Base-by-base conservation (phyloP, 2,113 vertebrate species). In the Psophia crepitans region DNA sequence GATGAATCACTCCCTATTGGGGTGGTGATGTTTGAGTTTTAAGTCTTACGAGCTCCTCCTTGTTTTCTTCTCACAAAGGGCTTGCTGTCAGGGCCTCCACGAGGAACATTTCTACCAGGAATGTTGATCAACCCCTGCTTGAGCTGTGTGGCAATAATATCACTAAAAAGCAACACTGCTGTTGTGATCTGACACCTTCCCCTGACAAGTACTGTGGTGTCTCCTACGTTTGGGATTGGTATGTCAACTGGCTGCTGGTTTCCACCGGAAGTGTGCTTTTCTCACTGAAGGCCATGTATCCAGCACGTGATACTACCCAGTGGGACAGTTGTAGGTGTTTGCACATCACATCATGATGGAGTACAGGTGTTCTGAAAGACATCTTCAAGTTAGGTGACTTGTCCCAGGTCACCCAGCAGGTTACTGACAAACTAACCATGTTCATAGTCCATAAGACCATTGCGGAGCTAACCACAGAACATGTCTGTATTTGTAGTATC, bases 221-320 rank as follows among this genome's bases (percentile, higher is more conserved):
- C 58, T 64, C 33, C 48, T 35, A 1, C 7, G 21, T 20, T 35
- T 60, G 30, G 57, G 44, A 5, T 3, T 51, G 54, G 16, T 15
- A 21, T 27, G 30, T 32, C 44, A 76, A 0, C 12, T 56, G 53
- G 20, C 30, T 73, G 32, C 32, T 73, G 44, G 3, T 30, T 54
- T 65, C 41, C 23, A 18, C 32, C 26, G 9, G 16, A 16, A 32
- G 32, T 21, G 30, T 28, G 6, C 15, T 39, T 23, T 37, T 88
- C 33, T 51, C 48, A 11, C 10, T 39, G 35, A 7, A 24, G 35
- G 23, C 30, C 2, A 0, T 5, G 20, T 51, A 7, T 16, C 11
- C 21, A 27, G n/a, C n/a, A 15, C 4, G 0, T 6, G 51, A 20
- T 27, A 2, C n/a, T 20, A 0, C 17, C 18, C 14, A 26, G 14